phyloP scores from a whole-genome alignment of 2,113 vertebrate genomes.

The Salvator merianae region DNA sequence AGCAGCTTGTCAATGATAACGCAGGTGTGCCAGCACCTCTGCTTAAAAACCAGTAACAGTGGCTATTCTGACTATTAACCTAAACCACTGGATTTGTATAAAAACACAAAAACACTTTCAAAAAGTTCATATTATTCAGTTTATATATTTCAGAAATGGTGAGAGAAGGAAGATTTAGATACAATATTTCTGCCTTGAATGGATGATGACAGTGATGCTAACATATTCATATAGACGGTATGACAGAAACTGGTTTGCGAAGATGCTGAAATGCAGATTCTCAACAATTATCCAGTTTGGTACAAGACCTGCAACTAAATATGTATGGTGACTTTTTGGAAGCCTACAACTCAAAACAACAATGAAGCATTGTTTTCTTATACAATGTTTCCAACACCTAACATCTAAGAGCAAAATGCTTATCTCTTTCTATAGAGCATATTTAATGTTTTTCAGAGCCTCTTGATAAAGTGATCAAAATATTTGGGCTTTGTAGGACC shows the following conservation, averaged over 20 bases:
- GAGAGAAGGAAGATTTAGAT: neutral
- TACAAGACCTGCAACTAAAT: too few relatives aligned
- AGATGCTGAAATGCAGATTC: neutral
- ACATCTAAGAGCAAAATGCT: too few relatives aligned
- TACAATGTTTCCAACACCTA: too few relatives aligned
- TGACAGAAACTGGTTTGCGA: neutral
- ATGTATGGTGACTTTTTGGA: too few relatives aligned
- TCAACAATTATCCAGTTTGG: neutral
- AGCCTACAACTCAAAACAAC: too few relatives aligned
- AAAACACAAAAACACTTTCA: neutral
- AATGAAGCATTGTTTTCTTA: too few relatives aligned
- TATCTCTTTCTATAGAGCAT: too few relatives aligned
- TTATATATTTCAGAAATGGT: neutral
- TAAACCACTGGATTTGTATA: neutral
- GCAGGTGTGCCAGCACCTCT: neutral
- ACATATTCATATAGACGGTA: too few relatives aligned
- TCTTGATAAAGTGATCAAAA: too few relatives aligned
- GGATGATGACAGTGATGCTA: too few relatives aligned
- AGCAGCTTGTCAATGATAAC: neutral
- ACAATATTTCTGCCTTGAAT: neutral
- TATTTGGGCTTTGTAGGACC: too few relatives aligned
- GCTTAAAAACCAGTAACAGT: slow-evolving; percentile 2
- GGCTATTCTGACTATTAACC: neutral
- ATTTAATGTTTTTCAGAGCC: too few relatives aligned
- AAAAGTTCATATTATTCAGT: neutral